A percentile compares a stretch with the other conserved stretches of the same genome.
These are phyloP conservation scores for Drosophila pseudotakahashii DNA, from an alignment of 2,888 invertebrate species.

Conservation along the genomic window DNA sequence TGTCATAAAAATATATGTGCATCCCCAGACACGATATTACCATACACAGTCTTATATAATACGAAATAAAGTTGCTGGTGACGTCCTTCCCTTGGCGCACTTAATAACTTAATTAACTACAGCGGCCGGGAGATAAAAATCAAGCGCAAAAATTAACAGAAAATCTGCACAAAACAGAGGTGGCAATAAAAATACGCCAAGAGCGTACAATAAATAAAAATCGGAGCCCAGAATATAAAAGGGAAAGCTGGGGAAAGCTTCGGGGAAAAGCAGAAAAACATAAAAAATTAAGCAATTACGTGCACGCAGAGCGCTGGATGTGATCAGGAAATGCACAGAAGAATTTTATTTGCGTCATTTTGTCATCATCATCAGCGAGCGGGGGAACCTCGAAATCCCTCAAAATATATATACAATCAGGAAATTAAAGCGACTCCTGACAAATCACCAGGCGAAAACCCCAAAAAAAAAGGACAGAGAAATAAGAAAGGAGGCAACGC, in stretches of 20 bases:
- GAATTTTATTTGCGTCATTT: conserved; percentile 68
- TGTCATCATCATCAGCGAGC: conserved; percentile 53
- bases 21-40: conserved; percentile 22
- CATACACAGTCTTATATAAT: conserved; percentile 28
- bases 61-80: conserved; percentile 33
- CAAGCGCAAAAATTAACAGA: conserved; percentile 69
- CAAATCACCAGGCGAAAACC: conserved; percentile 52
- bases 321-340: conserved; percentile 67
- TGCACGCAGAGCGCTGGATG: conserved; percentile 59
- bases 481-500: conserved; percentile 5
- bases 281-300: conserved; percentile 72
- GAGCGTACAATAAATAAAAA: conserved; percentile 46
- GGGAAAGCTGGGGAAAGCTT: conserved; percentile 31
- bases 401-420: conserved; percentile 27
- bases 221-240: conserved; percentile 14
- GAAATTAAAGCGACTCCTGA: conserved; percentile 71
- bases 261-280: conserved; percentile 45
- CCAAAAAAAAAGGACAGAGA: conserved; percentile 11
- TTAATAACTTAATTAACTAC: conserved; percentile 75
- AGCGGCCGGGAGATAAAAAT: conserved; percentile 64
- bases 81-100: conserved; percentile 44
- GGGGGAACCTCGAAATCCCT: conserved; percentile 1
- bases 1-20: conserved; percentile 54
- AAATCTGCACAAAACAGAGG: conserved; percentile 46
- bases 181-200: conserved; percentile 51